These are phyloP conservation scores for Catalaphyllia jardinei DNA, from an alignment of 64 coral and sea anemone species.

Conservation along the genomic window DNA sequence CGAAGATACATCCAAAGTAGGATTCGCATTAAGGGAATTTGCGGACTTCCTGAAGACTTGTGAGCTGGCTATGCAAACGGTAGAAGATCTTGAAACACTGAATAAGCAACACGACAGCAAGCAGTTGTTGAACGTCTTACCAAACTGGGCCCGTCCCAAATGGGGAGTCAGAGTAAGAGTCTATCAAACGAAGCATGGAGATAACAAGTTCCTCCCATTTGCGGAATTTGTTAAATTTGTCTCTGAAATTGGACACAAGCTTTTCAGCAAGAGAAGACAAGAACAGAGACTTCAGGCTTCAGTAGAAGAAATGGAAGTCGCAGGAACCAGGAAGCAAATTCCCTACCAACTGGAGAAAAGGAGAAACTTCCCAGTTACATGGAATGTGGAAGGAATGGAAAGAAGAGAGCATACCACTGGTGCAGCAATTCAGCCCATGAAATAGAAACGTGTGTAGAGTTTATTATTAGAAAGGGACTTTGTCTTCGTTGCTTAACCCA, in stretches of 20 bases:
- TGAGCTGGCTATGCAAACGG: constrained; percentile 41
- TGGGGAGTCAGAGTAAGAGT: constrained; percentile 35
- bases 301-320: not conserved
- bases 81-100: constrained; percentile 43
- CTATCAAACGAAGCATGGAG: constrained; percentile 3
- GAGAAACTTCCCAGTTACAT: not conserved
- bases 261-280: not conserved
- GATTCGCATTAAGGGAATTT: constrained; percentile 40
- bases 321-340: not conserved
- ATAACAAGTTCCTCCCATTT: constrained; percentile 34
- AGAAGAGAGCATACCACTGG: not conserved
- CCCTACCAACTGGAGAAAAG: not conserved
- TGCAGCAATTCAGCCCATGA: not conserved
- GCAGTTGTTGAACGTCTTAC: constrained; percentile 21
- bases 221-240: constrained; percentile 14
- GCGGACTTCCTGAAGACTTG: constrained; percentile 52
- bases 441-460: constrained; percentile 25
- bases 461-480: not conserved
- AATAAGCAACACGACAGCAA: constrained; percentile 48
- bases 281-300: not conserved
- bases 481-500: constrained; percentile 3
- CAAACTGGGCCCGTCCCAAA: constrained; percentile 31
- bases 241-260: not conserved
- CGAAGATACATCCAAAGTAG: constrained; percentile 23
- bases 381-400: constrained; percentile 1